Evolutionary conservation across 2,888 invertebrate genomes (phyloP).

Genomic region (Caenorhabditis auriculariae): DNA sequence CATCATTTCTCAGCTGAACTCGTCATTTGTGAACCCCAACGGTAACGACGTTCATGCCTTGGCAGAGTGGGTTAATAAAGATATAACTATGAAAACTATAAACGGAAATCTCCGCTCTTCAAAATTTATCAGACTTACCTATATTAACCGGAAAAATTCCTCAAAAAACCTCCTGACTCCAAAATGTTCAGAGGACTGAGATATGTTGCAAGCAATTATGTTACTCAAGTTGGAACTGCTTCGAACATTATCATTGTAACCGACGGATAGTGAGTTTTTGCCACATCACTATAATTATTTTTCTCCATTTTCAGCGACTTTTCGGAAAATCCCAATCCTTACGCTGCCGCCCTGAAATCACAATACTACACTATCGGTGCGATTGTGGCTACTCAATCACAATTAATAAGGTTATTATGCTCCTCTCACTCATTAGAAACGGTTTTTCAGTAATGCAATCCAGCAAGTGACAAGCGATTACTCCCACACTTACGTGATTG

Average conservation of each 20-base stretch:
- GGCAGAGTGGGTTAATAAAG: slow-evolving; percentile 8
- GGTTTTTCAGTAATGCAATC: too few relatives aligned
- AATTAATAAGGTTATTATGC: too few relatives aligned
- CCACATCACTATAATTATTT: background rate
- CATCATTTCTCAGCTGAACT: slow-evolving; percentile 8
- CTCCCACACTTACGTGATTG: slow-evolving; percentile 15
- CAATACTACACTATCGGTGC: too few relatives aligned
- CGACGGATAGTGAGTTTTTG: slow-evolving; percentile 20
- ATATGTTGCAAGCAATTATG: slow-evolving; percentile 16
- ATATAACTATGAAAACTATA: background rate
- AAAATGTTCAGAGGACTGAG: slow-evolving; percentile 14
- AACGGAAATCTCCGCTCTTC: too few relatives aligned
- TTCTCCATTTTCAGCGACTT: background rate
- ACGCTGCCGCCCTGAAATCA: too few relatives aligned
- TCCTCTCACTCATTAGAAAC: too few relatives aligned
- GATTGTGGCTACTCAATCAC: too few relatives aligned
- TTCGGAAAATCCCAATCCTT: too few relatives aligned
- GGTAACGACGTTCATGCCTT: slow-evolving; percentile 11
- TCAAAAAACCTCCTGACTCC: background rate
- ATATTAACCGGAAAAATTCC: too few relatives aligned
- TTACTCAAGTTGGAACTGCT: slow-evolving; percentile 8
- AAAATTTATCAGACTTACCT: too few relatives aligned
- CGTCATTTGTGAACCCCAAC: slow-evolving; percentile 16
- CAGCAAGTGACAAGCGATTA: slow-evolving; percentile 8
- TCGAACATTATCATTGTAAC: slow-evolving; percentile 18